phyloP scores from a whole-genome alignment of 2,888 invertebrate species.

The Cenopis cana region DNA sequence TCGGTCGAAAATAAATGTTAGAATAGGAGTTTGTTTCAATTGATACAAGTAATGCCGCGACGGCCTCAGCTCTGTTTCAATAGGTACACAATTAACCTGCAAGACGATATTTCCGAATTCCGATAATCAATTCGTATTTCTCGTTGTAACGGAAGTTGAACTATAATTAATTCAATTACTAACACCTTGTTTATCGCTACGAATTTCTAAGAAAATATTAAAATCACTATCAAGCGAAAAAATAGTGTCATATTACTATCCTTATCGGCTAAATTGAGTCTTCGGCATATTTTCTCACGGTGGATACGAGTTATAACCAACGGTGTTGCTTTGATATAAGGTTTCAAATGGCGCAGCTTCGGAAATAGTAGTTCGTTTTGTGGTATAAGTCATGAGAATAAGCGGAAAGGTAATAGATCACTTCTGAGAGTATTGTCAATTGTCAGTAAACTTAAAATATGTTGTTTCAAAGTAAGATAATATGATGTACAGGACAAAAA shows the following conservation, averaged over 20 bases:
- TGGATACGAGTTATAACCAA: constrained; percentile 1
- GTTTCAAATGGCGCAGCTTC: background rate
- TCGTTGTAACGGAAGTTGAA: constrained; percentile 8
- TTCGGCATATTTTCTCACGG: constrained; percentile 44
- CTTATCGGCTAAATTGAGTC: constrained; percentile 41
- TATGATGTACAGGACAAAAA: background rate
- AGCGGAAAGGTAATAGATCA: background rate
- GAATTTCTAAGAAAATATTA: constrained; percentile 38
- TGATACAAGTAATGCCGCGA: background rate
- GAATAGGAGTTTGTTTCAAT: too few species aligned
- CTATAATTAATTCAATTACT: constrained; percentile 20
- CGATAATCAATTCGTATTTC: background rate
- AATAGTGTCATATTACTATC: constrained; percentile 32
- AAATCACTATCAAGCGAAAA: constrained; percentile 32
- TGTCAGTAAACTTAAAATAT: background rate
- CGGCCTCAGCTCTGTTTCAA: background rate
- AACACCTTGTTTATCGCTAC: constrained; percentile 32
- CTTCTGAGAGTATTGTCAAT: background rate
- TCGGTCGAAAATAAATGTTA: too few species aligned
- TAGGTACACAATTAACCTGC: background rate
- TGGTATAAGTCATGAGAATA: constrained; percentile 4
- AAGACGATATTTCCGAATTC: background rate
- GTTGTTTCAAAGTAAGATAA: background rate
- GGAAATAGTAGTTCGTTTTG: constrained; percentile 26
- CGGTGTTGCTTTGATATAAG: constrained; percentile 1